Conservation (phyloP, 2,888 invertebrate genomes). For the Harpalus rufipes region DNA sequence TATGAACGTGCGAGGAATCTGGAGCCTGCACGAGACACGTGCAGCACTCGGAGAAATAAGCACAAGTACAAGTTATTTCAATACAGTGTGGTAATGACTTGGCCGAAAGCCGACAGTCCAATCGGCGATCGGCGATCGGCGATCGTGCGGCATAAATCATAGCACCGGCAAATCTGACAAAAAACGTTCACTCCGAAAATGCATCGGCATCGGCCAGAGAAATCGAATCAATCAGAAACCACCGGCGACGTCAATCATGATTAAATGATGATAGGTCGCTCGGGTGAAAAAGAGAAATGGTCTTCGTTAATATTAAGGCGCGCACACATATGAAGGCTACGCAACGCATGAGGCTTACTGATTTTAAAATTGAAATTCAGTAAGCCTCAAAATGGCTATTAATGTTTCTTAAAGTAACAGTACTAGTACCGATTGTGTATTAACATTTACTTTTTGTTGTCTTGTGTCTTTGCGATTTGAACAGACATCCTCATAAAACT, state of each 20-base stretch:
- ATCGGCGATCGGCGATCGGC: constrained; percentile 16
- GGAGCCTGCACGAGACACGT: constrained; percentile 41
- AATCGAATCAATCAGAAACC: constrained; percentile 65
- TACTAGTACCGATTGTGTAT: too few relatives aligned
- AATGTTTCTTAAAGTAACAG: too few relatives aligned
- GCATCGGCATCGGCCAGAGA: constrained; percentile 60
- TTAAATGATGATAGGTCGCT: constrained; percentile 64
- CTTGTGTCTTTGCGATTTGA: too few relatives aligned
- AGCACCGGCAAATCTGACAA: constrained; percentile 55
- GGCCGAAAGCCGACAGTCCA: constrained; percentile 28
- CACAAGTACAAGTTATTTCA: constrained; percentile 10
- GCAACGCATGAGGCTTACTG: too few relatives aligned
- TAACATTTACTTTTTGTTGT: too few relatives aligned
- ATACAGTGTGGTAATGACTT: constrained; percentile 47
- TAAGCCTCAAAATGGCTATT: too few relatives aligned
- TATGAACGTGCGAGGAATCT: constrained; percentile 51
- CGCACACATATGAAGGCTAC: too few relatives aligned
- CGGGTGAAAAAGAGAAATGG: constrained; percentile 63
- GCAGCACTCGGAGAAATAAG: background rate
- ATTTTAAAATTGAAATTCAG: too few relatives aligned
- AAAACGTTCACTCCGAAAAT: constrained; percentile 61
- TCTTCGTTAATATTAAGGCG: constrained; percentile 52
- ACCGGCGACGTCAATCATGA: constrained; percentile 62
- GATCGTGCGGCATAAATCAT: constrained; percentile 63
- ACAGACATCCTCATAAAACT: too few relatives aligned